Evolutionary conservation across 2,888 invertebrate species (phyloP), one percentile per base, ranked within the genome.

Genomic region (Pristionchus exspectatus): DNA sequence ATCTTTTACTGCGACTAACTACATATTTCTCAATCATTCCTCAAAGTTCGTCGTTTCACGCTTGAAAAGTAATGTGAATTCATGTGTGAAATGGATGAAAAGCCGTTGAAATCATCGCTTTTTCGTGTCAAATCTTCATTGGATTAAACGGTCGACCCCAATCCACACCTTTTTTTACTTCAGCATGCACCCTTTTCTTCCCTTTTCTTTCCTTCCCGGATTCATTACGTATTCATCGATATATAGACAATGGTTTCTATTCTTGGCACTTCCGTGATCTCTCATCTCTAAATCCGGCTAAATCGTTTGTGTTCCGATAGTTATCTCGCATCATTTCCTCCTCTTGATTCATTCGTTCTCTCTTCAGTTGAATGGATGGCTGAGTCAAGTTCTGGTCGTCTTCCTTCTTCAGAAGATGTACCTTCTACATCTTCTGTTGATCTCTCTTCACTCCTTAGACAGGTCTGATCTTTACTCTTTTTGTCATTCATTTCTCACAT

Each of bases 401-500:
- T 0, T 3, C 27, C 59, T 7, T 24, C 24, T 24, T n/a, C 27
- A 7, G 44, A 50, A 50, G 66, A 38, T 38, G 21, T 54, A 18
- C 27, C 86, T 18, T 50, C 63, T 5, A 38, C 30, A 21, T 86
- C 86, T 12, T 38, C 86, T 3, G 38, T 24, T 38, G 86, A 86
- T 27, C 66, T 86, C 5, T 86, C 86, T 14, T n/a, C 66, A 24
- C 86, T 86, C 66, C 66, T 86, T 33, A 54, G 66, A 86, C 86
- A 86, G 86, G 86, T 86, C 27, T 66, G 86, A 59, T 66, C 86
- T 66, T 86, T 86, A 33, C 27, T 86, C 38, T 56, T 7, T n/a
- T 84, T 84, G 54, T 38, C n/a, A 27, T 56, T 24, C 38, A 16
- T 21, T 21, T 24, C 3, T 77, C 77, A 44, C 50, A 21, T 44